Base-by-base conservation (phyloP, 2,888 invertebrate species). In the Lasioglossum villosulum region DNA sequence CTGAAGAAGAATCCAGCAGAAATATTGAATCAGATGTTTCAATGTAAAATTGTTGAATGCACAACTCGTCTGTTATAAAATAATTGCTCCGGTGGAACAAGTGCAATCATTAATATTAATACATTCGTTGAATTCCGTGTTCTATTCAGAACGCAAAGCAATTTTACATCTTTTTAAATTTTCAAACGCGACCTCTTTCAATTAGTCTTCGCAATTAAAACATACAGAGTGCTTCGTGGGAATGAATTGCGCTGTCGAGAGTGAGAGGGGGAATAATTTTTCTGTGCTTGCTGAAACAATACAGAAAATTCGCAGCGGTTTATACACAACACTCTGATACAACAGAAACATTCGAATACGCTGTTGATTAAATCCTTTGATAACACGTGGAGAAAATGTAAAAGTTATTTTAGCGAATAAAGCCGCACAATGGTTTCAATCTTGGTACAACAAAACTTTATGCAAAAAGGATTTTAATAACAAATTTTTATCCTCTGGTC, bases 361-460 rank as follows among this genome's bases (percentile, higher is more conserved):
- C 2, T 52, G 70, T 39, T 70, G 2, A n/a, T 23, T n/a, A 23
- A 39, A 71, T n/a, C 37, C 45, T 52, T 52, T 14, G 83, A 87
- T 76, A 37, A 37, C 30, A 6, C n/a, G 34, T 8, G 37, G 19
- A n/a, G 23, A n/a, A 70, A 89, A 88, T 91, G 89, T 83, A 80
- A 77, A 63, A 5, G 14, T 63, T 83, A 77, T 89, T 93, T 91
- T 89, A 90, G 87, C 87, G 80, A 63, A 84, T 90, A 14, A 4
- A 14, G 1, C 12, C 27, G 27, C 14, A 59, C 59, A 5, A n/a
- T 56, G 56, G n/a, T n/a, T 56, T 56, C 12, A 4, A 56, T 56
- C 12, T n/a, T 23, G 23, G 8, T 1, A 12, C 4, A n/a, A 27
- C 56, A 4, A 27, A 56, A 56, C n/a, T 56, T 56, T 27, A 12